Base-by-base conservation (phyloP, 2,113 vertebrate species). In the Myiopsitta monachus region DNA sequence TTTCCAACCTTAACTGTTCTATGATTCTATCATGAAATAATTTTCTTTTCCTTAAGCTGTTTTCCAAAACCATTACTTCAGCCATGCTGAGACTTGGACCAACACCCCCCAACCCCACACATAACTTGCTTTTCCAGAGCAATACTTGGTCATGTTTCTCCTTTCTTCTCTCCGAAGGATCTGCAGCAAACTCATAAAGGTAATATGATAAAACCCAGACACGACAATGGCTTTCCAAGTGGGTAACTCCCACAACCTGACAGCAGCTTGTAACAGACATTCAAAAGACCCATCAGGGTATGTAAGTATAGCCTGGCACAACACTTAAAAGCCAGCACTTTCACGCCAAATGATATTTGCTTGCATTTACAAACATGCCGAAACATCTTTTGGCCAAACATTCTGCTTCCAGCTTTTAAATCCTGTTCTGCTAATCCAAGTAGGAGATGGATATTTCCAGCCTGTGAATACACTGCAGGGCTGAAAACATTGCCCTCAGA, bases 391-490 rank as follows among this genome's bases (percentile, higher is more conserved):
- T 49, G 66, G 52, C 54, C 30, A 73, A 54, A 36, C 17, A 11
- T 30, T 1, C 7, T 26, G 44, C 68, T 76, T 81, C 55, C 64
- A 78, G 28, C 13, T 68, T 78, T 57, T 74, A 57, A 52, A 57
- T 33, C 28, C 33, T 1, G 0, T 44, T 70, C 39, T 41, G 59
- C 41, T 61, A 46, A 59, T 54, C 17, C 16, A 81, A 52, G 61
- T 4, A 1, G 2, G 39, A 87, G 46, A 22, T 1, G 24, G 33
- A 17, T 14, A 7, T 23, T 82, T 57, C 61, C 30, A 63, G 47
- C 18, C 11, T 1, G 0, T 2, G 16, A 18, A 41, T 1, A 1
- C 8, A 6, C 30, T 12, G 33, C 22, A 22, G 62, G 54, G 38
- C 28, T 73, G 33, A 28, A 43, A 59, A 61, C 18, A 44, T 10